A percentile compares a stretch with the other conserved stretches of the same genome.
phyloP scores from a whole-genome alignment of 1,140 invertebrate genomes.

The Streblospio benedicti region DNA sequence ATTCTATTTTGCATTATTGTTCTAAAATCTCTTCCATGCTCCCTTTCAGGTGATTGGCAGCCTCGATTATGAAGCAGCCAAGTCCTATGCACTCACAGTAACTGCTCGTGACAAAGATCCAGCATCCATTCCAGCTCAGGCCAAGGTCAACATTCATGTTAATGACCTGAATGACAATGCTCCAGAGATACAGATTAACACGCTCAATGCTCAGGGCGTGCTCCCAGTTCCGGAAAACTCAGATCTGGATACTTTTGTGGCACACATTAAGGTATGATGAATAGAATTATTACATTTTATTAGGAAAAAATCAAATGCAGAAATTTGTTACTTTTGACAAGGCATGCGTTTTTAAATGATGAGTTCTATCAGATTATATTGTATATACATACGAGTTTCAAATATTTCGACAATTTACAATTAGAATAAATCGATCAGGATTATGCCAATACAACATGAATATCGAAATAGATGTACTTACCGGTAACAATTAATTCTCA shows the following conservation, averaged over 20 bases:
- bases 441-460: too few relatives aligned
- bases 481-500: too few relatives aligned
- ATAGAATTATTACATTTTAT: too few relatives aligned
- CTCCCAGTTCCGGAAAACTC: neutral
- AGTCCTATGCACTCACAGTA: constrained; percentile 1
- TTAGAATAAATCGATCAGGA: constrained; percentile 1
- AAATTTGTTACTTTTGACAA: too few relatives aligned
- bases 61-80: constrained; percentile 5
- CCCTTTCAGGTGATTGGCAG: constrained; percentile 3
- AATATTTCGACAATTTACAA: neutral
- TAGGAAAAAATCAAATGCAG: too few relatives aligned
- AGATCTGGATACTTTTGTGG: constrained; percentile 1
- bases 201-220: neutral
- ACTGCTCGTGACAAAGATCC: neutral
- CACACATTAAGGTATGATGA: constrained; percentile 6
- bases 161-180: constrained; percentile 8
- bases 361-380: too few relatives aligned
- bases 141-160: constrained; percentile 2
- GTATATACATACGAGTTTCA: neutral
- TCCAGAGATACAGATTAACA: constrained; percentile 1
- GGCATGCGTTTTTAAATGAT: neutral
- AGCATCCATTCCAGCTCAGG: neutral
- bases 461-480: too few relatives aligned
- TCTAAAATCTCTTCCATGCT: too few relatives aligned
- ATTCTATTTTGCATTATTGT: too few relatives aligned